Conservation (phyloP, 2,888 invertebrate species). For the Catocala sponsa region DNA sequence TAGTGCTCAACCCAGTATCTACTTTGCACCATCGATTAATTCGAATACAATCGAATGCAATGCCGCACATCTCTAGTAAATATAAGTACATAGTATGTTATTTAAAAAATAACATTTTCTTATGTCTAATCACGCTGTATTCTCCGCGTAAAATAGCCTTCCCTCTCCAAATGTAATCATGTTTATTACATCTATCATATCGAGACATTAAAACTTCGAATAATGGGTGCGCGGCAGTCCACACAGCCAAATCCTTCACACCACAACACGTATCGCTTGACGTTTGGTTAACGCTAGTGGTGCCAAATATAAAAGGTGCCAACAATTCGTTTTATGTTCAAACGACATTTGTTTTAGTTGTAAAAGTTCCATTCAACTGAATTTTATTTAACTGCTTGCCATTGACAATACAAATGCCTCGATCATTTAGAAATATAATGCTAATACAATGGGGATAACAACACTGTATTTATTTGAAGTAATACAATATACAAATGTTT, state of each 20-base stretch:
- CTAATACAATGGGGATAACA: constrained; percentile 9
- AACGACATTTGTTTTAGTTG: constrained; percentile 27
- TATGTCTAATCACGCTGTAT: constrained; percentile 3
- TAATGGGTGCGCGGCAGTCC: constrained; percentile 5
- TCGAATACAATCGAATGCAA: too few species aligned
- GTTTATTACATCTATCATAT: constrained; percentile 17
- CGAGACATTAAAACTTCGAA: constrained; percentile 5
- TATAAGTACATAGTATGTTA: constrained; percentile 16
- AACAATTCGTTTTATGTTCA: constrained; percentile 58
- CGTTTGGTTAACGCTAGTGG: constrained; percentile 72
- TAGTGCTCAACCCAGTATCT: too few species aligned
- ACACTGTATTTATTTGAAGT: not conserved
- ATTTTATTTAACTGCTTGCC: constrained; percentile 33
- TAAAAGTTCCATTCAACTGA: constrained; percentile 27
- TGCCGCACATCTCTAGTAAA: too few species aligned
- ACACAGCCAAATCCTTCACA: constrained; percentile 21
- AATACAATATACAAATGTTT: too few species aligned
- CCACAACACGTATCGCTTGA: constrained; percentile 19
- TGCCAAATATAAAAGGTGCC: constrained; percentile 83
- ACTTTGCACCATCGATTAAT: too few species aligned
- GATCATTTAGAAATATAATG: constrained; percentile 21
- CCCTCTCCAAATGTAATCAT: constrained; percentile 13
- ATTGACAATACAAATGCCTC: constrained; percentile 34
- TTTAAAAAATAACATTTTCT: constrained; percentile 19
- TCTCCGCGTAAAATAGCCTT: not conserved